These are phyloP conservation scores for Arbacia lixula DNA, from an alignment of 53 echinoderm and acorn worm genomes.

Conservation along the genomic window DNA sequence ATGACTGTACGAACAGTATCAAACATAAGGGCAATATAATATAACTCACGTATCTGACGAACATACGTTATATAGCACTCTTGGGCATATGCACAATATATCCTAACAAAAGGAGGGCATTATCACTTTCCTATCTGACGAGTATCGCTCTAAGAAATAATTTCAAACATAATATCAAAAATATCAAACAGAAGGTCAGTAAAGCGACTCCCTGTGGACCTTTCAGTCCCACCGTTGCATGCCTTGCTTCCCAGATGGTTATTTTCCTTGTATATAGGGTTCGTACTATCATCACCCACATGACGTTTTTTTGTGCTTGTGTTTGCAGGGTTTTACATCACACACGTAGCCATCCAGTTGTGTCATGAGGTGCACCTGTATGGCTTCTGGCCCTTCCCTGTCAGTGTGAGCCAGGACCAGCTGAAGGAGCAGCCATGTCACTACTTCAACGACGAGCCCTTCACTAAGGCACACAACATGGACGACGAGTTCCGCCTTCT, in stretches of 20 bases:
- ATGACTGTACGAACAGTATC: too few relatives aligned
- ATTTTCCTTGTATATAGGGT: conserved; percentile 14
- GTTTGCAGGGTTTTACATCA: conserved; percentile 54
- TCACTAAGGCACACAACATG: conserved; percentile 46
- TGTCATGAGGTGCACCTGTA: conserved; percentile 58
- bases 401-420: conserved; percentile 11
- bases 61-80: too few relatives aligned
- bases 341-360: conserved; percentile 39
- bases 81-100: too few relatives aligned
- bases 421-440: conserved; percentile 48
- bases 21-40: too few relatives aligned
- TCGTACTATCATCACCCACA: background rate
- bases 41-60: too few relatives aligned
- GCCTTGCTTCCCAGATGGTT: conserved; percentile 7
- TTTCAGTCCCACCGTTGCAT: too few relatives aligned
- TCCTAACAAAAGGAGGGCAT: too few relatives aligned
- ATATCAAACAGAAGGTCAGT: too few relatives aligned
- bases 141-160: too few relatives aligned
- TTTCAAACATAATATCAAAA: too few relatives aligned
- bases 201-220: too few relatives aligned
- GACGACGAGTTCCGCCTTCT: conserved; percentile 59
- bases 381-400: conserved; percentile 67
- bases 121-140: too few relatives aligned
- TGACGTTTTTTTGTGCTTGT: conserved; percentile 5
- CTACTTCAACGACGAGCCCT: conserved; percentile 52